Evolutionary conservation across 2,888 invertebrate genomes (phyloP), one percentile per base, ranked within the genome.

Genomic region (Drosophila fulvimacula): DNA sequence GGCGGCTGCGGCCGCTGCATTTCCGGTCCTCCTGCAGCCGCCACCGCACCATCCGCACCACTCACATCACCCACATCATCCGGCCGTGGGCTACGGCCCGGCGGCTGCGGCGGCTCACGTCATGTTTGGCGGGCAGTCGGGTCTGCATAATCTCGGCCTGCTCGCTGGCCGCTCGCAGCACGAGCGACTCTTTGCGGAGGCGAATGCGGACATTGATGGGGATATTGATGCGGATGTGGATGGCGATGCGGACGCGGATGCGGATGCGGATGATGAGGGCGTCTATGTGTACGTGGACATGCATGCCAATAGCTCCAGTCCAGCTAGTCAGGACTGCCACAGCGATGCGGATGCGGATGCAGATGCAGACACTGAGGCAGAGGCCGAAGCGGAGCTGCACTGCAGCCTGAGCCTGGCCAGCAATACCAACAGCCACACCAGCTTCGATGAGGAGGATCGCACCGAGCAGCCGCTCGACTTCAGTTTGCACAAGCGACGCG

Each of bases 1-100:
- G 13, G 94, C 94, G 88, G 95, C 95, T 15, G 93, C 93, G 3
- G 73, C 70, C 0, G 69, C 95, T 83, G 94, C 96, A 9, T 96
- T 96, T 89, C 95, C 95, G 2, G 88, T 88, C 0, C 61, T 91
- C 0, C 52, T 90, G 82, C 82, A 91, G 5, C 78, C 79, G 5
- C 69, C 56, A 21, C 75, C 48, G 0, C 48, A 30, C 6, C 81
- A 64, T 53, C 73, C 68, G 6, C 71, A 69, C 24, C 75, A 75
- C 30, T 15, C 65, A 0, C 75, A 75, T 15, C 76, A 75, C 36
- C 27, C 58, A 1, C 74, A 69, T 13, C 81, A 81, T 49, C 56
- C 64, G 3, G 60, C 52, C 24, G 68, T 77, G 6, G 69, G 57
- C 38, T 80, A 88, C 6, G 79, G 79, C 41, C 80, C 88, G 13